Percentiles rank a stretch among this genome's conserved stretches.
These are phyloP conservation scores for Holothuria glaberrima DNA, from an alignment of 35 echinoderm and acorn worm genomes.

Conservation along the genomic window DNA sequence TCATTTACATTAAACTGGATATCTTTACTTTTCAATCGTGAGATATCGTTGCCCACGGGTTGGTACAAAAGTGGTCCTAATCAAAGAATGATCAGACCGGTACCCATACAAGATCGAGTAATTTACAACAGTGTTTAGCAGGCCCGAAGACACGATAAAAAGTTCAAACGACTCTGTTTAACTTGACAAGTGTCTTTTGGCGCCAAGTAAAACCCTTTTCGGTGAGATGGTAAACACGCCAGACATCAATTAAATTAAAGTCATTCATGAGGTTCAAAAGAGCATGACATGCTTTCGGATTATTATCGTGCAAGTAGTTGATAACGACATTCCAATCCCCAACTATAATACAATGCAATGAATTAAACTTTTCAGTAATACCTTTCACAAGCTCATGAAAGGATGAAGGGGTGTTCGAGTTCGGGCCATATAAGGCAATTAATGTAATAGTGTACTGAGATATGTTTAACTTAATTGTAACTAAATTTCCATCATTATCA, in stretches of 20 bases:
- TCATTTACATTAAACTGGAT: conserved; percentile 15
- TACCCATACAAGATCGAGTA: neutral
- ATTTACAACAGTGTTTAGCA: conserved; percentile 4
- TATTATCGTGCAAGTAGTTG: conserved; percentile 1
- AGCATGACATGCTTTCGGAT: neutral
- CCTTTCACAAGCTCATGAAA: conserved; percentile 6
- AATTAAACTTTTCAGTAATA: conserved; percentile 4
- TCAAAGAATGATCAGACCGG: conserved; percentile 1
- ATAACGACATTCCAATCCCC: conserved; percentile 18
- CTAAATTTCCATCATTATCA: conserved; percentile 27
- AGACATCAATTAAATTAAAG: conserved; percentile 3
- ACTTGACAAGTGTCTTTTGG: neutral
- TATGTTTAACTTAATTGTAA: conserved; percentile 18
- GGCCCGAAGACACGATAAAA: neutral
- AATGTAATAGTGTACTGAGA: neutral
- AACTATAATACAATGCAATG: neutral
- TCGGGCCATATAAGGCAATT: conserved; percentile 22
- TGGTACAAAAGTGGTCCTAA: neutral
- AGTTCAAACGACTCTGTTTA: conserved; percentile 7
- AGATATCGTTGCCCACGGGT: neutral
- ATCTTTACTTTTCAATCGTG: neutral
- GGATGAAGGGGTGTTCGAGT: neutral
- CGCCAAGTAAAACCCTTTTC: neutral
- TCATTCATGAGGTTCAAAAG: conserved; percentile 16
- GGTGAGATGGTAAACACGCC: conserved; percentile 3